Base-by-base conservation (phyloP, 2,797 vertebrate genomes). In the Tokudaia muenninki region DNA sequence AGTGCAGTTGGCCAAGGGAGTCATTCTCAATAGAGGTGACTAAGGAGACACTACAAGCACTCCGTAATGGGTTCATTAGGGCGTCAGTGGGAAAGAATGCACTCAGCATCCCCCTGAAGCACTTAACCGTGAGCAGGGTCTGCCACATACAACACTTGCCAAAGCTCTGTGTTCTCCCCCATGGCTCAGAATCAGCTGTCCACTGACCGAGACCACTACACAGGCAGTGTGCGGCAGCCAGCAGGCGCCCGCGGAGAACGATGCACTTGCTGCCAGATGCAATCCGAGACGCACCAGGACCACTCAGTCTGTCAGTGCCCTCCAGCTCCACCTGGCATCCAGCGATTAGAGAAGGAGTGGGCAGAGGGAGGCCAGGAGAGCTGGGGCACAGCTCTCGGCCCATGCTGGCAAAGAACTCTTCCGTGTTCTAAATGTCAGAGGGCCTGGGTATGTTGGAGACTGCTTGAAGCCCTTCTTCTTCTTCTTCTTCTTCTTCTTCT, bases 231-330 rank as follows among this genome's bases (percentile, higher is more conserved):
- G 26, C 0, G 1, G 61, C 87, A 65, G 96, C 84, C 21, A 1
- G 44, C 92, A 79, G 41, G 90, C 57, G 92, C 94, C 84, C 22
- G 1, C 44, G 70, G 87, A 86, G 78, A 94, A 87, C 22, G 79
- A 67, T 1, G 1, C n/a, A 47, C 61, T 89, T 41, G 79, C 67
- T 95, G 93, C 96, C 94, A 91, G 87, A 87, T 52, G 50, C 81
- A 86, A 86, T 17, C 61, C 1, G 21, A 94, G 82, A 82, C 83
- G 91, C 52, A 31, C 95, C 50, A 92, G 81, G 94, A 88, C 91
- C 95, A 78, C 67, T 97, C 94, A 75, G 34, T 88, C 94, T 80
- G 94, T 81, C 87, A n/a, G 65, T 50, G 81, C 89, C 95, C 89
- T 93, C 83, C 14, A 59, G 92, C 61, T 93, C 84, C 91, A 72